phyloP scores from a whole-genome alignment of 2,888 invertebrate species.

The Meiosimyza platycephala region DNA sequence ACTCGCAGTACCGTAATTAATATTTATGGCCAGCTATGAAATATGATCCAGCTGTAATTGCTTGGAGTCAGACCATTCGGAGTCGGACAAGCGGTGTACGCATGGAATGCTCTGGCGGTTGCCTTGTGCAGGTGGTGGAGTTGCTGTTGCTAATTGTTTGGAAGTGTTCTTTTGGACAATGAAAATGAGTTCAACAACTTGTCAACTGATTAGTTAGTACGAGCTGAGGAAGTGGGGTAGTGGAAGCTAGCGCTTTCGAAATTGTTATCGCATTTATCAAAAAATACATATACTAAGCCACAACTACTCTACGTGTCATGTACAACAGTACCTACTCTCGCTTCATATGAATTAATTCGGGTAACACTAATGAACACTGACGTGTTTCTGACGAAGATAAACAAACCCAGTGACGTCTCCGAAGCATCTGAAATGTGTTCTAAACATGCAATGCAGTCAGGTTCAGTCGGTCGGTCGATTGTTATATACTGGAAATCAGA shows the following conservation, averaged over 20 bases:
- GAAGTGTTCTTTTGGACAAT: background rate
- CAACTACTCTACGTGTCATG: no score
- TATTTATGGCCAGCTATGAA: slow-evolving; percentile 10
- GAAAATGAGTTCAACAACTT: background rate
- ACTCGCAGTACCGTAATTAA: background rate
- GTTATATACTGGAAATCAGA: slow-evolving; percentile 9
- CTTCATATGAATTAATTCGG: no score
- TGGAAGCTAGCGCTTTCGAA: background rate
- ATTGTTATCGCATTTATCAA: slow-evolving; percentile 10
- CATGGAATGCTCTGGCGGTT: no score
- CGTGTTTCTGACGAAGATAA: slow-evolving; percentile 25
- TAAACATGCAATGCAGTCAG: slow-evolving; percentile 19
- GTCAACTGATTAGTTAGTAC: no score
- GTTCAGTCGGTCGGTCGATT: background rate
- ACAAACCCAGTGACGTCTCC: slow-evolving; percentile 31
- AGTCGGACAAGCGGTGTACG: no score
- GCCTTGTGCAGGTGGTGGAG: no score
- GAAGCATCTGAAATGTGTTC: slow-evolving; percentile 13
- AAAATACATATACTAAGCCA: background rate
- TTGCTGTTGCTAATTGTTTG: no score
- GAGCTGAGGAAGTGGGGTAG: background rate
- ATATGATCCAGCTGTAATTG: background rate
- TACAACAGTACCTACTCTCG: no score
- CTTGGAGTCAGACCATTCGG: no score
- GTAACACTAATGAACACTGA: background rate